Evolutionary conservation across 1,140 invertebrate species (phyloP).

Genomic region (Cyclina sinensis): DNA sequence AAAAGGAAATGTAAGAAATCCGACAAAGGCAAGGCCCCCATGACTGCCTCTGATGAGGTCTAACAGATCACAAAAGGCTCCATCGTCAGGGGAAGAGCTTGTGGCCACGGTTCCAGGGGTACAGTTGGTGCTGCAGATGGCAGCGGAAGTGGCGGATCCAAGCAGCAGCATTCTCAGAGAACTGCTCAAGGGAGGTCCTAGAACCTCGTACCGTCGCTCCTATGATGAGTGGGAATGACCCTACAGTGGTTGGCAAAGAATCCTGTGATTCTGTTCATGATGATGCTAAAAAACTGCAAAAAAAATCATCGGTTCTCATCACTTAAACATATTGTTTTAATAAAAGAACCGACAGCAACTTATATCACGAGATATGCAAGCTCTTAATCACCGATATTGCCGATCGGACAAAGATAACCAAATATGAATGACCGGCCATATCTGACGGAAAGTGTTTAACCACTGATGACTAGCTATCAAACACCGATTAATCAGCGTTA

Average conservation of each 20-base stretch:
- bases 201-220: slow-evolving; percentile 33
- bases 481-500: too few relatives aligned
- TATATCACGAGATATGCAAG: too few relatives aligned
- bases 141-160: slow-evolving; percentile 28
- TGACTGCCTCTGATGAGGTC: slow-evolving; percentile 41
- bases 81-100: slow-evolving; percentile 34
- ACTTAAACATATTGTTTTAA: too few relatives aligned
- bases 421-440: slow-evolving; percentile 7
- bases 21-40: slow-evolving; percentile 33
- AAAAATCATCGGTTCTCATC: too few relatives aligned
- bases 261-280: slow-evolving; percentile 24
- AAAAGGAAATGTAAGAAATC: slow-evolving; percentile 12
- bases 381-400: too few relatives aligned
- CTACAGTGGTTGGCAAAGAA: slow-evolving; percentile 42
- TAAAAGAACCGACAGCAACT: too few relatives aligned
- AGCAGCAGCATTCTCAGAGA: neutral
- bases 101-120: slow-evolving; percentile 11
- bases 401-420: slow-evolving; percentile 42
- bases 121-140: slow-evolving; percentile 25
- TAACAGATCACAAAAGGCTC: slow-evolving; percentile 25
- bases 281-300: too few relatives aligned
- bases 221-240: slow-evolving; percentile 37
- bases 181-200: slow-evolving; percentile 32
- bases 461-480: too few relatives aligned
- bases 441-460: too few relatives aligned